A percentile compares a stretch with the other conserved stretches of the same genome.
These are phyloP conservation scores for Uromys caudimaculatus DNA, from an alignment of 2,797 vertebrate genomes.

Conservation along the genomic window DNA sequence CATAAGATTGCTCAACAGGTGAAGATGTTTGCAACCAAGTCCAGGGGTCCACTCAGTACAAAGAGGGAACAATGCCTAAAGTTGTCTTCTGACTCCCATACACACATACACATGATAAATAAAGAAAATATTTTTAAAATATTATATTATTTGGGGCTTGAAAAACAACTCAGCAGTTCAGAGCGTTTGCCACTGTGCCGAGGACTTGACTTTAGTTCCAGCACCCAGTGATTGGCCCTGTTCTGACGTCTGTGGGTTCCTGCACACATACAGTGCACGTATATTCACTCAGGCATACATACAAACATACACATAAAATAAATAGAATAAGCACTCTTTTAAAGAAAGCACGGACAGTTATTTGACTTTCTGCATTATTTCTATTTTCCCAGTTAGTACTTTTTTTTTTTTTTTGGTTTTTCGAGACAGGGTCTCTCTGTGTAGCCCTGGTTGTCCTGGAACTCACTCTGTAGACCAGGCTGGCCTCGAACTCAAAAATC, in stretches of 20 bases:
- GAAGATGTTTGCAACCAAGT: neutral
- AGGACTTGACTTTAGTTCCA: neutral
- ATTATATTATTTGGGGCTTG: neutral
- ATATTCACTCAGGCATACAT: neutral
- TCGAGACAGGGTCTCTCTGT: too few species aligned
- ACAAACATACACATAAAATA: neutral
- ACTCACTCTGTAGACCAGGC: neutral
- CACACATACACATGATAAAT: neutral
- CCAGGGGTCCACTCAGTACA: neutral
- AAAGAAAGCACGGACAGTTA: neutral
- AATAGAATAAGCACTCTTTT: neutral
- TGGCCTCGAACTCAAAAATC: neutral
- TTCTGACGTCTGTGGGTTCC: neutral
- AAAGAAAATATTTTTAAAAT: neutral
- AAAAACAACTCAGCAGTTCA: neutral
- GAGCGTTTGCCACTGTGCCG: neutral
- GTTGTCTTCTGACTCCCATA: neutral
- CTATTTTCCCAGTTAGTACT: neutral
- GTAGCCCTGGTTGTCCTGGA: neutral
- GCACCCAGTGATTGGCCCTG: neutral
- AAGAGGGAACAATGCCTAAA: neutral
- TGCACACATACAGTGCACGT: too few species aligned
- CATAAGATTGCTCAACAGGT: neutral
- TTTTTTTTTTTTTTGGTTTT: neutral
- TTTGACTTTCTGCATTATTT: neutral